These are phyloP conservation scores for Edolisoma coerulescens DNA, from an alignment of 2,113 vertebrate genomes.

Conservation along the genomic window DNA sequence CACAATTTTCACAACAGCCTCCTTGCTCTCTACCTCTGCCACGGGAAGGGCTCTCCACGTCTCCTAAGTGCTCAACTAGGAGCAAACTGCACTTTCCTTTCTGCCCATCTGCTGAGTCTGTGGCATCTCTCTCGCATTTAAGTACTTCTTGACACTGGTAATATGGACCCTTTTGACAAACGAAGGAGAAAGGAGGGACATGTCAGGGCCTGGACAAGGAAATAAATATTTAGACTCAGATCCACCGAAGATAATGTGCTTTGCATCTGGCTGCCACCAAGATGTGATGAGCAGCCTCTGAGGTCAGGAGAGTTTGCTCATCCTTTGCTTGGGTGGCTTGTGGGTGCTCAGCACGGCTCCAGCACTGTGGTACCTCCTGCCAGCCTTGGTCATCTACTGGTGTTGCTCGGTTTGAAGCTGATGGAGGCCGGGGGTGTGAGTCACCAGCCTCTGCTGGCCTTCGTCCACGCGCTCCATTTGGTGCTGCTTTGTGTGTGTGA, in stretches of 20 bases:
- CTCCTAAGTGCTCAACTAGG: fast-evolving
- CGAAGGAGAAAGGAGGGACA: neutral
- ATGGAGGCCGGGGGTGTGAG: neutral
- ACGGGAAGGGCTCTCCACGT: neutral
- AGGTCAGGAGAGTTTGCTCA: neutral
- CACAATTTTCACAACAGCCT: neutral
- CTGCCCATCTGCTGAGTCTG: neutral
- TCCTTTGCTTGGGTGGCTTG: neutral
- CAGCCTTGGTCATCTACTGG: neutral
- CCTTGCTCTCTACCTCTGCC: neutral
- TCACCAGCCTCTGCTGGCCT: neutral
- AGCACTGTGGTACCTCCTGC: neutral
- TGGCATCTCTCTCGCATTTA: neutral
- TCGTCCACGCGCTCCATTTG: constrained; percentile 14
- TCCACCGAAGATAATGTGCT: neutral
- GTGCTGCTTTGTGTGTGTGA: constrained; percentile 53
- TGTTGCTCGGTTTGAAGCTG: neutral
- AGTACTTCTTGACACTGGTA: neutral
- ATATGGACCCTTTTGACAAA: neutral
- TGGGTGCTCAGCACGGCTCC: neutral
- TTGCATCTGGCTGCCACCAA: neutral
- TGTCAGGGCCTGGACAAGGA: neutral
- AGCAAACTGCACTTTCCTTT: neutral
- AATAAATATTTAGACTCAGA: neutral
- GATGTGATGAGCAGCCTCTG: neutral